Base-by-base conservation (phyloP, 2,888 invertebrate genomes). In the Limenitis camilla region DNA sequence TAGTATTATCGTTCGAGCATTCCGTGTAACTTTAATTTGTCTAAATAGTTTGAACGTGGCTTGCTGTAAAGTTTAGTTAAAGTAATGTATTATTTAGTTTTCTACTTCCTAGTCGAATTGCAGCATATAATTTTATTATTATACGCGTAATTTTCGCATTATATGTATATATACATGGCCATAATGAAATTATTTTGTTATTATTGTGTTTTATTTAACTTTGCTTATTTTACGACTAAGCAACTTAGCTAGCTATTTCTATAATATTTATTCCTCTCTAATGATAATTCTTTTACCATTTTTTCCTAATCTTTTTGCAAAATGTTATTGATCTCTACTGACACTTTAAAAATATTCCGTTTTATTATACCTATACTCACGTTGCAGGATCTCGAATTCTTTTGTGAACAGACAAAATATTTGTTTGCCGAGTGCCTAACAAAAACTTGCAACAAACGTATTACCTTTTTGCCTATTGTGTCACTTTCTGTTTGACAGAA, bases 401-500 rank as follows among this genome's bases (percentile, higher is more conserved):
- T 53, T 47, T 52, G 41, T 47, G 27, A 48, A 48, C 42, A 29
- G 28, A 44, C 40, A 56, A 46, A 33, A 42, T 43, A 49, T 67
- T 63, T 64, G 66, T 69, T 69, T 55, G 51, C 52, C 47, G 54
- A 52, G 48, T 45, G 43, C 49, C 52, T 46, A 56, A 63, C 57
- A 64, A 62, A 59, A 62, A 55, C 45, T 55, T 57, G 51, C 53
- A 69, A 67, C 67, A 69, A 71, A 69, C 64, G 62, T 58, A 65
- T 66, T 66, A 60, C 61, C 61, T 68, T 69, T 69, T 69, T 64
- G 67, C 66, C 64, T 64, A 72, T 74, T 74, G 78, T 76, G 70
- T 75, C 70, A 71, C 66, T 76, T 74, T 74, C 68, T 64, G 69
- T 76, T 74, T 70, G 74, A 68, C 70, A 66, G 72, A 69, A 78